A percentile compares a stretch with the other conserved stretches of the same genome.
Evolutionary conservation across 2,113 vertebrate species (phyloP).

Genomic region (Phasianus colchicus): DNA sequence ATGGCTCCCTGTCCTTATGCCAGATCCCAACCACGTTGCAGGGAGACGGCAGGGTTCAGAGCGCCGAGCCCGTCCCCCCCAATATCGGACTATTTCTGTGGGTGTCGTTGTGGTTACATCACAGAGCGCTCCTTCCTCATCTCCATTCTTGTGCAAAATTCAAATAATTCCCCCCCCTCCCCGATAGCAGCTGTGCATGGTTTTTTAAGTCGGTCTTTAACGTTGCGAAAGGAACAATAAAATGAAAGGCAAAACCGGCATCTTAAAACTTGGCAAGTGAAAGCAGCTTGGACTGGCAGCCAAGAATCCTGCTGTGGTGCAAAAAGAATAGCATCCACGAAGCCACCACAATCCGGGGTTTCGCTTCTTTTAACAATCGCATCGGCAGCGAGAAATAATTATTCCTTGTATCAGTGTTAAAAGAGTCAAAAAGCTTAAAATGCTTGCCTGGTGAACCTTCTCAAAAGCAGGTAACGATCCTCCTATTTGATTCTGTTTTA

Average conservation of each 20-base stretch:
- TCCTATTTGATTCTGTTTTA: slow-evolving; percentile 41
- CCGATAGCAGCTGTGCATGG: slow-evolving; percentile 70
- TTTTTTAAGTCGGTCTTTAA: slow-evolving; percentile 70
- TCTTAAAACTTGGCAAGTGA: slow-evolving; percentile 85
- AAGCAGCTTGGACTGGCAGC: slow-evolving; percentile 85
- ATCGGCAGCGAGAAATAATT: slow-evolving; percentile 65
- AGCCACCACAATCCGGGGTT: slow-evolving; percentile 58
- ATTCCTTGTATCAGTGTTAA: slow-evolving; percentile 64
- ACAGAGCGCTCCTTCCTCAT: slow-evolving; percentile 52
- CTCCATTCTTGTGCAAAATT: slow-evolving; percentile 65
- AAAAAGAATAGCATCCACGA: slow-evolving; percentile 74
- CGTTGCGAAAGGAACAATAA: slow-evolving; percentile 77
- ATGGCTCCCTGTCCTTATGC: neutral
- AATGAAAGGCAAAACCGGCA: slow-evolving; percentile 78
- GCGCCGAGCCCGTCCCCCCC: neutral
- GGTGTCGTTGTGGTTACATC: slow-evolving; percentile 66
- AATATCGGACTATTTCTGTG: slow-evolving; percentile 49
- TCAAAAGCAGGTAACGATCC: slow-evolving; percentile 54
- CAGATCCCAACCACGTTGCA: neutral
- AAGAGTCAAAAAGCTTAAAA: slow-evolving; percentile 72
- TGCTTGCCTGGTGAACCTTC: slow-evolving; percentile 44
- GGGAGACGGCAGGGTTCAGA: neutral
- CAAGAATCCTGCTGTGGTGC: slow-evolving; percentile 89
- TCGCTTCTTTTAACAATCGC: slow-evolving; percentile 47
- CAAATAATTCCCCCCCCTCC: slow-evolving; percentile 67